Conservation (phyloP, 2,888 invertebrate species). For the Neelides folsomi region DNA sequence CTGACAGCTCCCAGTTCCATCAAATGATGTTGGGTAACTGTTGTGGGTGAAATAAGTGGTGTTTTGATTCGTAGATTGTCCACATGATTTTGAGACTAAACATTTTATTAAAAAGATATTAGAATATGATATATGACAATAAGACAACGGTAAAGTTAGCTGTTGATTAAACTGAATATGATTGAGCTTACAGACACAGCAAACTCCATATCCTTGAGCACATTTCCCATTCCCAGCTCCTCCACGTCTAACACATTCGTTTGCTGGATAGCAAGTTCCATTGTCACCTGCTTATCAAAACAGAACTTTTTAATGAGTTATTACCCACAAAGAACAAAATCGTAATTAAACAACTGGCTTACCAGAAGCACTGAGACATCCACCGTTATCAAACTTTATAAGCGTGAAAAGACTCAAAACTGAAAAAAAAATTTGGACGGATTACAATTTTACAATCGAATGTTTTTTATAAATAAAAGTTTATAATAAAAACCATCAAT, state of each 20-base stretch:
- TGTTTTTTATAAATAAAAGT: too few species aligned
- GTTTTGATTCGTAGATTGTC: slow-evolving; percentile 61
- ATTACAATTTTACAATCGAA: too few species aligned
- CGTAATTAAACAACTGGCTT: too few species aligned
- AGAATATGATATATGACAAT: too few species aligned
- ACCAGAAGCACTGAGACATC: slow-evolving; percentile 49
- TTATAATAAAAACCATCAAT: too few species aligned
- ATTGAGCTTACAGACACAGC: slow-evolving; percentile 55
- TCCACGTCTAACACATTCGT: slow-evolving; percentile 10
- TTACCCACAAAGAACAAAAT: too few species aligned
- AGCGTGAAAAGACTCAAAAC: slow-evolving; percentile 68
- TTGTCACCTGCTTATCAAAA: slow-evolving; percentile 10
- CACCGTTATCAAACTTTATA: slow-evolving; percentile 62
- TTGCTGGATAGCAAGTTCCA: slow-evolving; percentile 15
- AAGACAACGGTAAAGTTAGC: too few species aligned
- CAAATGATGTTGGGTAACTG: slow-evolving; percentile 61
- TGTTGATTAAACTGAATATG: too few species aligned
- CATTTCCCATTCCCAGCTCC: slow-evolving; percentile 58
- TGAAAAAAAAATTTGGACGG: slow-evolving; percentile 36
- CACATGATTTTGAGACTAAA: slow-evolving; percentile 64
- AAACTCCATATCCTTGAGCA: slow-evolving; percentile 62
- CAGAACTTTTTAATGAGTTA: too few species aligned
- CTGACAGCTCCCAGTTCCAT: slow-evolving; percentile 71
- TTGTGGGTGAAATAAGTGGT: slow-evolving; percentile 75
- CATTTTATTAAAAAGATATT: slow-evolving; percentile 1